Conservation (phyloP, 2,888 invertebrate genomes). For the Schizaphis graminum region DNA sequence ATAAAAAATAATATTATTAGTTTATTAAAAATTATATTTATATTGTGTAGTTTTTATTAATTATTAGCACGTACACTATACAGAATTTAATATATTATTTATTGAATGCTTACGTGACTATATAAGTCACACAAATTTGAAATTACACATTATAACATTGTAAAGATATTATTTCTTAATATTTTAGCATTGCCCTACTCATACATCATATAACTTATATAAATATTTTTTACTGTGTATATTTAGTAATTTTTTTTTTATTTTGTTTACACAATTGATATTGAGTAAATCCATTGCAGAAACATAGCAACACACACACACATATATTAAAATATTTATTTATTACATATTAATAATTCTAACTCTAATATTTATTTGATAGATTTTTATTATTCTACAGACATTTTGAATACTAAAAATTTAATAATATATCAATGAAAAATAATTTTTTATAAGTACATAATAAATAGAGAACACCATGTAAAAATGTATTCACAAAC, state of each 20-base stretch:
- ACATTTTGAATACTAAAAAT: not conserved
- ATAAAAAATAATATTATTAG: not conserved
- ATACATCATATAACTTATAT: not conserved
- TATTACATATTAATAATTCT: not conserved
- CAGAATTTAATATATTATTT: not conserved
- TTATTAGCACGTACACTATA: not conserved
- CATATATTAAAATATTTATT: not conserved
- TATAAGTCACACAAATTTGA: not conserved
- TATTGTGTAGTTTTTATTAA: not conserved
- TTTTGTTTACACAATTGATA: not conserved
- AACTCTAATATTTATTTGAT: not conserved
- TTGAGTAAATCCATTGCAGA: not conserved
- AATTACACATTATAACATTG: not conserved
- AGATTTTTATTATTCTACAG: not conserved
- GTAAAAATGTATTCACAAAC: not conserved
- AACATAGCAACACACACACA: not conserved
- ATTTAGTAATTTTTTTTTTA: not conserved
- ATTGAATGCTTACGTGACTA: not conserved
- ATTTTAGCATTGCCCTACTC: not conserved
- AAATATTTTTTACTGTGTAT: not conserved
- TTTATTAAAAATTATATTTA: not conserved
- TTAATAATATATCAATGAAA: not conserved
- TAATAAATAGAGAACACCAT: not conserved
- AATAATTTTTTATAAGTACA: not conserved
- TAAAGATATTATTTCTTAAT: not conserved